Conservation (phyloP, 2,888 invertebrate species). For the Cataglyphis livida region DNA sequence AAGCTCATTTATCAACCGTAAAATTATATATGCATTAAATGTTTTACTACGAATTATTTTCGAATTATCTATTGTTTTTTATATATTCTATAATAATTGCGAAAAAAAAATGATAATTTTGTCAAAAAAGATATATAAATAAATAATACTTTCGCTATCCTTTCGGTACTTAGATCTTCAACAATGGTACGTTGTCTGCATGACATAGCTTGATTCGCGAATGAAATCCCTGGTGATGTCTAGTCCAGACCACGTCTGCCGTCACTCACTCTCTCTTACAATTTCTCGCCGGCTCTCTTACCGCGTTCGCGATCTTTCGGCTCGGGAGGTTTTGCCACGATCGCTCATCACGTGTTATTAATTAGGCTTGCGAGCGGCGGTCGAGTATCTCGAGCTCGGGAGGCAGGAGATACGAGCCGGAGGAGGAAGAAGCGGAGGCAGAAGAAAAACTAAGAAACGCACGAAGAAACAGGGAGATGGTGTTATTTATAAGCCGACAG, state of each 20-base stretch:
- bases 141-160: neutral
- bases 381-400: conserved; percentile 48
- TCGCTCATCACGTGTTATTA: conserved; percentile 84
- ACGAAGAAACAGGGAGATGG: conserved; percentile 83
- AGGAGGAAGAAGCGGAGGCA: conserved; percentile 60
- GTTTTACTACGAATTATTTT: neutral
- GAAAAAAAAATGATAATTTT: conserved; percentile 15
- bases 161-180: neutral
- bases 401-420: conserved; percentile 34
- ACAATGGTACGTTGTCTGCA: conserved; percentile 28
- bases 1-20: neutral
- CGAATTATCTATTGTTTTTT: neutral
- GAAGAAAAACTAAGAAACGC: conserved; percentile 78
- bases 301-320: conserved; percentile 59
- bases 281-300: conserved; percentile 37
- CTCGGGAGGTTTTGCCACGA: conserved; percentile 79
- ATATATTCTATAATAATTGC: neutral
- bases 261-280: conserved; percentile 38
- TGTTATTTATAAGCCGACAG: conserved; percentile 83
- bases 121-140: neutral
- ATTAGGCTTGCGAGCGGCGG: conserved; percentile 79
- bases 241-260: conserved; percentile 46
- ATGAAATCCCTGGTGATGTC: conserved; percentile 16
- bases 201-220: conserved; percentile 21
- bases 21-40: neutral